phyloP scores from a whole-genome alignment of 2,797 vertebrate genomes.

The Coilia nasus region DNA sequence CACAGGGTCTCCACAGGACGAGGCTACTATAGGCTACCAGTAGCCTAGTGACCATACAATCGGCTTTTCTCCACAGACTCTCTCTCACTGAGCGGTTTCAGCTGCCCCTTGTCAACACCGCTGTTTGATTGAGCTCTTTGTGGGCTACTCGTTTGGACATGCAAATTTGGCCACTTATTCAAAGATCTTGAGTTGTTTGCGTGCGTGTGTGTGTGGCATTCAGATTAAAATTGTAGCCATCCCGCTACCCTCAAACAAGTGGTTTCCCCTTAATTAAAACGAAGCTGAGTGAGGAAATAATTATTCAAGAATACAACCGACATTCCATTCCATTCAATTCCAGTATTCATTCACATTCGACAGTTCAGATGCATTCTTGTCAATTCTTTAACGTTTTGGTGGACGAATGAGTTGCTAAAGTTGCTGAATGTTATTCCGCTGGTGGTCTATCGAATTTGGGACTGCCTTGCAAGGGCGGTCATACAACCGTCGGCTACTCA shows the following conservation, averaged over 20 bases:
- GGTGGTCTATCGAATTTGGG: not conserved
- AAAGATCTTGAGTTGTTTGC: conserved; percentile 15
- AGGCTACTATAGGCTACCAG: not conserved
- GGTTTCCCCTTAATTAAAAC: not conserved
- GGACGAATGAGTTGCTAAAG: not conserved
- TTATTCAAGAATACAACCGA: not conserved
- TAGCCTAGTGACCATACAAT: conserved; percentile 13
- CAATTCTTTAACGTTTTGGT: not conserved
- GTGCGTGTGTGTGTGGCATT: not conserved
- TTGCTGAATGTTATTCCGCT: not conserved
- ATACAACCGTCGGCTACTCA: not conserved
- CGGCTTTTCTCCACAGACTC: not conserved
- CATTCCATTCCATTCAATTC: conserved; percentile 18
- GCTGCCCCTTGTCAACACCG: not conserved
- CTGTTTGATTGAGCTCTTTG: conserved; percentile 12
- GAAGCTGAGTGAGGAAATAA: not conserved
- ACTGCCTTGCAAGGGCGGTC: not conserved
- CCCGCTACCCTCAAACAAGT: not conserved
- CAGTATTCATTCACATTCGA: not conserved
- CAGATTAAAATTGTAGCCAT: not conserved
- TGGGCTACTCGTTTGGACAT: conserved; percentile 11
- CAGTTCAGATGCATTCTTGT: not conserved
- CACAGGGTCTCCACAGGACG: conserved; percentile 15
- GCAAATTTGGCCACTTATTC: conserved; percentile 11
- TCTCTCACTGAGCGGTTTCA: conserved; percentile 2